A percentile compares a stretch with the other conserved stretches of the same genome.
Conservation (phyloP, 2,113 vertebrate species). For the Anolis carolinensis region DNA sequence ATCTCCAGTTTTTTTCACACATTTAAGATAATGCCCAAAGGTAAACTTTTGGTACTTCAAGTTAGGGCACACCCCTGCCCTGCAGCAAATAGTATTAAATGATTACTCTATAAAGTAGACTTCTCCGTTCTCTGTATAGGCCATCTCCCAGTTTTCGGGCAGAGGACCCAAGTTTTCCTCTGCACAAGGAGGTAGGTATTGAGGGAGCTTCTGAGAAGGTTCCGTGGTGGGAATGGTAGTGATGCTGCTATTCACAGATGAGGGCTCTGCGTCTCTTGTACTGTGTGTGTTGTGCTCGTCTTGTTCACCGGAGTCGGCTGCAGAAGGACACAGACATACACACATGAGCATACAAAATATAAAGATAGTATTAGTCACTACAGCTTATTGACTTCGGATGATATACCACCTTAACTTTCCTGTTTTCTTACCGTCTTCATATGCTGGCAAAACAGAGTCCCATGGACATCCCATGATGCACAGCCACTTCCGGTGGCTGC, state of each 20-base stretch:
- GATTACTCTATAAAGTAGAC: slow-evolving; percentile 99
- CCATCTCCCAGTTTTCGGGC: slow-evolving; percentile 99
- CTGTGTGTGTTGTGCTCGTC: slow-evolving; percentile 82
- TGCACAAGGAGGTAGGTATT: slow-evolving; percentile 92
- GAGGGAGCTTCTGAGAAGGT: slow-evolving; percentile 92
- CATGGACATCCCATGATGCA: too few relatives aligned
- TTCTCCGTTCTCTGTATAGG: slow-evolving; percentile 99
- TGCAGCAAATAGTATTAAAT: slow-evolving; percentile 46
- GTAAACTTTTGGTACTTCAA: not conserved
- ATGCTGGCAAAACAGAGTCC: too few relatives aligned
- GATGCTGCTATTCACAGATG: slow-evolving; percentile 75
- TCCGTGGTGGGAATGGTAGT: slow-evolving; percentile 92
- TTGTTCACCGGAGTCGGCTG: slow-evolving; percentile 94
- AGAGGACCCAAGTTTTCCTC: slow-evolving; percentile 95
- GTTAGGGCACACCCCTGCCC: slow-evolving; percentile 8
- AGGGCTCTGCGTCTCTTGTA: slow-evolving; percentile 73
- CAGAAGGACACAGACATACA: not conserved
- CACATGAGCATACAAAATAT: not conserved
- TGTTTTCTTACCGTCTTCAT: too few relatives aligned
- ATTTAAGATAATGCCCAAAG: not conserved
- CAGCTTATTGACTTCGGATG: not conserved
- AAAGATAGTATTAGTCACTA: not conserved
- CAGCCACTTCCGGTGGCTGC: too few relatives aligned
- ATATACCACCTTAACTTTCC: too few relatives aligned
- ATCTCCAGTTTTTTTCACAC: not conserved